Conservation (phyloP, 2,888 invertebrate species). For the Tenthredo notha region DNA sequence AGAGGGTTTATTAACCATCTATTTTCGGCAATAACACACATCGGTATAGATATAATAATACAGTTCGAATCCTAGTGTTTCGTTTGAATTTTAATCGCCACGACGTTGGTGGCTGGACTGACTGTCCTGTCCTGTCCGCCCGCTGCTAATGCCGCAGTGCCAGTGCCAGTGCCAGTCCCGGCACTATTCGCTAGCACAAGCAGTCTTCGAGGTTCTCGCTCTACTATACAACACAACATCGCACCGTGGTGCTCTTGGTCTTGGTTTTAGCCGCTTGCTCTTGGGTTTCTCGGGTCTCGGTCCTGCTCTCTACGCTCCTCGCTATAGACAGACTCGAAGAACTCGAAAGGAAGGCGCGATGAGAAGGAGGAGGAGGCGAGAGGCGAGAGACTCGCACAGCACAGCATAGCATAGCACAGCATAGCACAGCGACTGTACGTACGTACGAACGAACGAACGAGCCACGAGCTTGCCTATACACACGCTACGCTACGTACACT, state of each 20-base stretch:
- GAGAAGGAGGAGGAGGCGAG: not conserved
- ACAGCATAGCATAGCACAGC: not conserved
- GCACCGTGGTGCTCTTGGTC: not conserved
- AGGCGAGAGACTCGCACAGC: not conserved
- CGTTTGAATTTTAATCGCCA: not conserved
- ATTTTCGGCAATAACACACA: too few species aligned
- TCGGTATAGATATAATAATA: not conserved
- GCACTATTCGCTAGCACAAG: not conserved
- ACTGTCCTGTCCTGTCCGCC: not conserved
- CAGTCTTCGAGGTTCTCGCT: conserved; percentile 14
- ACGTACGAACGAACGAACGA: not conserved
- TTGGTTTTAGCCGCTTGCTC: not conserved
- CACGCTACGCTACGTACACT: not conserved
- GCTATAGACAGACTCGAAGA: not conserved
- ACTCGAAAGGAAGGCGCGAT: conserved; percentile 25
- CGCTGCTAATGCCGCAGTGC: not conserved
- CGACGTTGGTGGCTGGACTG: not conserved
- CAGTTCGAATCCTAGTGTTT: not conserved
- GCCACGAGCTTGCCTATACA: not conserved
- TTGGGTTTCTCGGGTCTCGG: not conserved
- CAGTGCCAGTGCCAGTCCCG: not conserved
- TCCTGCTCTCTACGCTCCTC: not conserved
- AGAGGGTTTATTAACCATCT: too few species aligned
- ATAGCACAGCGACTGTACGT: not conserved
- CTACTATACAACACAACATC: not conserved